Base-by-base conservation (phyloP, 2,113 vertebrate genomes). In the Marcusenius ussheri region DNA sequence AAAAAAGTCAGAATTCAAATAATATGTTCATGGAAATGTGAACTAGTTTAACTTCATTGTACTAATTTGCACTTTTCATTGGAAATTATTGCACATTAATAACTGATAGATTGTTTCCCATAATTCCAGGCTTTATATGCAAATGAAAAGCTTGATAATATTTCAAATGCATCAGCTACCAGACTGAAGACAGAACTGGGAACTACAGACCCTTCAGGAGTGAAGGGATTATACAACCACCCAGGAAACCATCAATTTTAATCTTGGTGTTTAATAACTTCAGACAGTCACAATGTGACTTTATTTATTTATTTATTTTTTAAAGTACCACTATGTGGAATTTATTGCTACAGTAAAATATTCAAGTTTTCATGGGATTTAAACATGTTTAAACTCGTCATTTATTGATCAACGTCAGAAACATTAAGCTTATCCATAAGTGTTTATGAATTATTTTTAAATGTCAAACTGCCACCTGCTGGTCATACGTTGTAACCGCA, bases 381-480 rank as follows among this genome's bases (percentile, higher is more conserved):
- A 83, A 47, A 83, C 19, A 24, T 47, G 17, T 47, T 83, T 42
- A 83, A 83, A 66, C 24, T 24, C 39, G 21, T 83, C 17, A 83
- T 83, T 83, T 83, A 39, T 47, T n/a, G 39, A 24, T n/a, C 80
- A 47, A 27, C 27, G 62, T 83, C 1, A 83, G 27, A 80, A 83
- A 83, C 31, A 42, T 83, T 5, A 80, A 42, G 11, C 13, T 83
- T 35, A 42, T 42, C 77, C 77, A 13, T 42, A 27, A 31, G 62
- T 3, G 3, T 66, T 66, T 27, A 11, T 11, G 7, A 62, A n/a
- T n/a, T n/a, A 27, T 66, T 77, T 35, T 39, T 27, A 58, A 89
- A 62, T 74, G 46, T 24, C 58, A 39, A 74, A 74, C 53, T 56
- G 84, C 83, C 89, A 87, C 89, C 89, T 90, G n/a, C 84, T 90